Conservation (phyloP, 2,888 invertebrate species). For the Sarcophaga carnaria region DNA sequence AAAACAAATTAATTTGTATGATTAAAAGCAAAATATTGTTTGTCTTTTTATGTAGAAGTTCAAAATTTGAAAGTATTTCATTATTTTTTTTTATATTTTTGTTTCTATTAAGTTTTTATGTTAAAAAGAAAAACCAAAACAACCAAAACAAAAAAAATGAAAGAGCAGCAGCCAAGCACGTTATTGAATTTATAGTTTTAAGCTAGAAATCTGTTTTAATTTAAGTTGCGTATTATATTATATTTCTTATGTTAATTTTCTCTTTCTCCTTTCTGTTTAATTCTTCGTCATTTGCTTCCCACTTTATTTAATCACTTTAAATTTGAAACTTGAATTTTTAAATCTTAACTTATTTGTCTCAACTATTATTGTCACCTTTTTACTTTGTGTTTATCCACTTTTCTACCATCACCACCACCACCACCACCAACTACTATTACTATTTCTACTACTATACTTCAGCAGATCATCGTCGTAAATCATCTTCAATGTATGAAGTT, state of each 20-base stretch:
- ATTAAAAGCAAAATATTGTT: not conserved
- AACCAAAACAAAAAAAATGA: slow-evolving; percentile 15
- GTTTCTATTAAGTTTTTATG: not conserved
- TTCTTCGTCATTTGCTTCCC: slow-evolving; percentile 39
- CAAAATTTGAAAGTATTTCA: slow-evolving; percentile 41
- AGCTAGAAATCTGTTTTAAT: slow-evolving; percentile 45
- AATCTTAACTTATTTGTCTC: slow-evolving; percentile 23
- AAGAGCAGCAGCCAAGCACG: slow-evolving; percentile 56
- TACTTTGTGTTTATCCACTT: slow-evolving; percentile 67
- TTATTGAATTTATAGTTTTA: slow-evolving; percentile 47
- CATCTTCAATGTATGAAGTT: slow-evolving; percentile 89
- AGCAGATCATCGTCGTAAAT: slow-evolving; percentile 83
- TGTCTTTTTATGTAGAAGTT: slow-evolving; percentile 38
- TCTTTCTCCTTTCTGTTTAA: slow-evolving; percentile 44
- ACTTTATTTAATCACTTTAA: slow-evolving; percentile 18
- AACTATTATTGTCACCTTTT: slow-evolving; percentile 65
- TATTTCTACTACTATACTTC: slow-evolving; percentile 58
- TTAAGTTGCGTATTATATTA: slow-evolving; percentile 58
- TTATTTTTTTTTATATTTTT: slow-evolving; percentile 3
- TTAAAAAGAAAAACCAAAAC: slow-evolving; percentile 6
- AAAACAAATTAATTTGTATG: slow-evolving; percentile 24
- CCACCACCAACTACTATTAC: slow-evolving; percentile 27
- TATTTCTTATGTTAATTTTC: slow-evolving; percentile 4
- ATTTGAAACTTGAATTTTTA: slow-evolving; percentile 35
- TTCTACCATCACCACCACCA: slow-evolving; percentile 59